Evolutionary conservation across 2,888 invertebrate genomes (phyloP), one percentile per base, ranked within the genome.

Genomic region (Xylocampa areola): DNA sequence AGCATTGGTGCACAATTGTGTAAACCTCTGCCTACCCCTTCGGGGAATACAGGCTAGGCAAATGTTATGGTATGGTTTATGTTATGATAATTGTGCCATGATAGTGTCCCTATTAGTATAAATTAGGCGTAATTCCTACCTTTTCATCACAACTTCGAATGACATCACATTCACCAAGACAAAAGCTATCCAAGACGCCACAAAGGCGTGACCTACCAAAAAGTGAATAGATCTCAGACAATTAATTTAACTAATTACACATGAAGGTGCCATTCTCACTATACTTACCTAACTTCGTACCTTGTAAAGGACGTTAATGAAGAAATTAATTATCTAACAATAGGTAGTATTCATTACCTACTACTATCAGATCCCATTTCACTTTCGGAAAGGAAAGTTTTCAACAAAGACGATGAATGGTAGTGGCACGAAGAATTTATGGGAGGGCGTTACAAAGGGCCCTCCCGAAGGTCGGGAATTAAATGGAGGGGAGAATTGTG

Each of bases 271-370:
- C 70, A 79, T 76, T 58, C 27, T 37, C 30, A 59, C 23, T 14
- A 23, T 23, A 58, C 41, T 58, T 25, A 50, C 33, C 25, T 14
- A 33, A 44, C 32, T 51, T 17, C 8, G 11, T 27, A 25, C 67
- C 68, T 62, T 86, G 87, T 77, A 80, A 73, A 81, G 76, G 88
- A 87, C 88, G 83, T 81, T 89, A 90, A 88, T 86, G 87, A 82
- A 81, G 79, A 82, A 85, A 92, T 91, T 91, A 91, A 91, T 91
- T 90, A 89, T 85, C 74, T 77, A 82, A 92, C 89, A 92, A 91
- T 85, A 77, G 80, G 84, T 53, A 53, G 80, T 80, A 86, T 87
- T 83, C 81, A 87, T 88, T 86, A 87, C 87, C 86, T 87, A 83
- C 72, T 82, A 61, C 78, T 84, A 87, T 85, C 86, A 81, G 80